Percentiles rank a stretch among this genome's conserved stretches.
These are phyloP conservation scores for Agrenia bidenticulata DNA, from an alignment of 2,888 invertebrate species.

Conservation along the genomic window DNA sequence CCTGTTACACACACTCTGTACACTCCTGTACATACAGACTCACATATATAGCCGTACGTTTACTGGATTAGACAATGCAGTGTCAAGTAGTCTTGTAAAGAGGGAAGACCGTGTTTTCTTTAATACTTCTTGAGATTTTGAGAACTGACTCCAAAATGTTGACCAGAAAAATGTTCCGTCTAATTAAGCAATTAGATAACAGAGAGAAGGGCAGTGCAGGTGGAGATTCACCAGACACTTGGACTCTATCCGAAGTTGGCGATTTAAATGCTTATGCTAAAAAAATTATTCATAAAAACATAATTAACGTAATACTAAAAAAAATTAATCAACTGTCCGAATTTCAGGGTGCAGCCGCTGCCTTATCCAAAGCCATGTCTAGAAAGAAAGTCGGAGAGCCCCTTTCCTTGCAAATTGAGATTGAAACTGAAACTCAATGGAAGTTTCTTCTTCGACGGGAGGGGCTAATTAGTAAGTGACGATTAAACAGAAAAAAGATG, in stretches of 20 bases:
- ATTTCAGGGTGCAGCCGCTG: conserved; percentile 22
- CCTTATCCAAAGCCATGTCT: conserved; percentile 21
- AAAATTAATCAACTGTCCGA: background rate
- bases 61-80: no score
- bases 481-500: no score
- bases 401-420: conserved; percentile 35
- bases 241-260: background rate
- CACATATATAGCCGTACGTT: no score
- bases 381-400: conserved; percentile 32
- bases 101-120: no score
- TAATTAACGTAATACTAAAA: no score
- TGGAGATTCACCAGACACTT: background rate
- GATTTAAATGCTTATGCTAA: no score
- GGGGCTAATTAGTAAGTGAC: conserved; percentile 49
- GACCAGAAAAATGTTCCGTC: conserved; percentile 1
- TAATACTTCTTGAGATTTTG: background rate
- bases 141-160: conserved; percentile 3
- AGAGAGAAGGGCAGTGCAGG: background rate
- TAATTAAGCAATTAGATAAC: conserved; percentile 5
- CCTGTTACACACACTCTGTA: no score
- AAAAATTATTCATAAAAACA: no score
- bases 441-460: conserved; percentile 43
- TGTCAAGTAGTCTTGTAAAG: no score
- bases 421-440: conserved; percentile 50
- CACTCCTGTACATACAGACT: no score